Evolutionary conservation across 2,113 vertebrate species (phyloP).

Genomic region (Otis tarda): DNA sequence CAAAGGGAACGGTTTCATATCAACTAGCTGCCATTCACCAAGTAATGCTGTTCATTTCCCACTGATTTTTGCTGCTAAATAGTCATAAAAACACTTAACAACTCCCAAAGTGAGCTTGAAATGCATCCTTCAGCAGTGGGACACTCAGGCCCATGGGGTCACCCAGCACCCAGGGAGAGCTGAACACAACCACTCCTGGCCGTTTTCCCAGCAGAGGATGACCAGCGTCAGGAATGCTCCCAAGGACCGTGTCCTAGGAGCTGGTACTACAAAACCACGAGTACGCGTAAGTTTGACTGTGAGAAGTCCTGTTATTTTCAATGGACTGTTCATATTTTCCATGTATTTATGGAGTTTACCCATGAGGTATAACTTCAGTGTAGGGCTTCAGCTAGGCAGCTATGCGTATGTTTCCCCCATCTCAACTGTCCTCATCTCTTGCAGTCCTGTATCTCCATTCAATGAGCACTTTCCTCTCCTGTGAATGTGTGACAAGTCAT

Average conservation of each 20-base stretch:
- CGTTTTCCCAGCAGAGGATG: not conserved
- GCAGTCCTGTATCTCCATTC: not conserved
- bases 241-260: accelerated
- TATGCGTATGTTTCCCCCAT: not conserved
- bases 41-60: not conserved
- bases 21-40: not conserved
- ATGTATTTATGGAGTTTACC: not conserved
- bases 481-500: not conserved
- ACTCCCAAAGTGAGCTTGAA: not conserved
- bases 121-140: not conserved
- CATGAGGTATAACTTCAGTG: not conserved
- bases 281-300: not conserved
- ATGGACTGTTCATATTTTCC: not conserved
- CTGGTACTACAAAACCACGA: not conserved
- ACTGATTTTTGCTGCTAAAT: not conserved
- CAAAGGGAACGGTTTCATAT: not conserved
- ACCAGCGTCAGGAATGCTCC: not conserved
- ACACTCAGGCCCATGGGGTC: not conserved
- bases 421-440: not conserved
- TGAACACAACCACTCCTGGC: not conserved
- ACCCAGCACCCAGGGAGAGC: not conserved
- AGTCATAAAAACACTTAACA: not conserved
- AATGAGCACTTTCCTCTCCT: not conserved
- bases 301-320: not conserved
- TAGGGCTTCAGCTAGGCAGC: not conserved